A percentile compares a stretch with the other conserved stretches of the same genome.
Conservation (phyloP, 2,113 vertebrate genomes). For the Pterocles gutturalis region DNA sequence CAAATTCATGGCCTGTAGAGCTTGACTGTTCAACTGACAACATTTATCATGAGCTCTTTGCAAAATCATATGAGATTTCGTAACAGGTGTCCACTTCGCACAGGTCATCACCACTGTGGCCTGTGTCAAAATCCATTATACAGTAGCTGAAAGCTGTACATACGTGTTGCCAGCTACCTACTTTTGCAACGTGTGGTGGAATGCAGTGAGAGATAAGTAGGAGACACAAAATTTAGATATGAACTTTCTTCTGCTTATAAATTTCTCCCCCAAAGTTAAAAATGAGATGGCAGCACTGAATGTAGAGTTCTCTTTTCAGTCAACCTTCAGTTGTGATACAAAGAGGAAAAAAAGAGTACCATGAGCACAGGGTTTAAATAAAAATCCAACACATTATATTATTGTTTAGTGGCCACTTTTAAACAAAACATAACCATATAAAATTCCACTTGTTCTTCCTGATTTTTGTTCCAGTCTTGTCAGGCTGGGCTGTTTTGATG, state of each 20-base stretch:
- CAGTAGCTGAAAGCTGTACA: conserved; percentile 27
- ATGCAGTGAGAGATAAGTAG: not conserved
- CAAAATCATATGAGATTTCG: conserved; percentile 67
- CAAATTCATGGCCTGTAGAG: conserved; percentile 40
- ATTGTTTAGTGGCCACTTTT: conserved; percentile 4
- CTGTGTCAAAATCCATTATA: conserved; percentile 61
- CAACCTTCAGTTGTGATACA: not conserved
- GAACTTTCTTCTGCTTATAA: not conserved
- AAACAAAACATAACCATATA: conserved; percentile 14
- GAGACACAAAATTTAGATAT: not conserved
- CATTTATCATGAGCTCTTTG: conserved; percentile 55
- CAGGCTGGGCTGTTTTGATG: conserved; percentile 1
- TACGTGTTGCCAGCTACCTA: not conserved
- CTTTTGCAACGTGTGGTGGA: not conserved
- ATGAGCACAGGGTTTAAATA: conserved; percentile 12
- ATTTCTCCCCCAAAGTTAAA: not conserved
- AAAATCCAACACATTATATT: conserved; percentile 17
- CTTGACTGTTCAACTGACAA: conserved; percentile 58
- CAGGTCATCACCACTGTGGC: conserved; percentile 49
- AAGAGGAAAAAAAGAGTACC: not conserved
- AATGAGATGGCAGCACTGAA: not conserved
- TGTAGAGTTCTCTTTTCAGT: not conserved
- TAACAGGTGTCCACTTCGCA: conserved; percentile 60
- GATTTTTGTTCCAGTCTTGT: conserved; percentile 54
- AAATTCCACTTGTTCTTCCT: conserved; percentile 8